A percentile compares a stretch with the other conserved stretches of the same genome.
Evolutionary conservation across 2,888 invertebrate genomes (phyloP).

Genomic region (Drosophila tanythrix): DNA sequence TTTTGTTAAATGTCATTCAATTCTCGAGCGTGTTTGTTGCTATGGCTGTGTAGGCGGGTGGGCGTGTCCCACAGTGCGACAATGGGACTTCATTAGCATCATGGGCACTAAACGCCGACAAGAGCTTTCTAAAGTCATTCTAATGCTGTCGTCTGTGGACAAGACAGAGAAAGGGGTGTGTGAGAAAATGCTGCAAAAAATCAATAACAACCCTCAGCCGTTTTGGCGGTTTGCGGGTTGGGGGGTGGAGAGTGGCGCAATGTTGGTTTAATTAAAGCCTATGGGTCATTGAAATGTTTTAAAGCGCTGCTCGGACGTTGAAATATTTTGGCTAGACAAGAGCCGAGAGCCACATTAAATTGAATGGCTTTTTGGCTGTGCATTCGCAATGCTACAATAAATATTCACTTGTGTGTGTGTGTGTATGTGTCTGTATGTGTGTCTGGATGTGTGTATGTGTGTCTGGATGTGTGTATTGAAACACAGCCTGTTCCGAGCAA

Average conservation of each 20-base stretch:
- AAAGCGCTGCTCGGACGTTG: slow-evolving; percentile 49
- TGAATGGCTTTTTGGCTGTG: slow-evolving; percentile 60
- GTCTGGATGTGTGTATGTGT: neutral
- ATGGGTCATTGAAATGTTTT: slow-evolving; percentile 37
- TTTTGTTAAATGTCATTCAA: slow-evolving; percentile 54
- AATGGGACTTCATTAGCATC: slow-evolving; percentile 73
- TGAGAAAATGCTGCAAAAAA: slow-evolving; percentile 46
- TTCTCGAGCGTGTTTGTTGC: slow-evolving; percentile 32
- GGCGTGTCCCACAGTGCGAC: slow-evolving; percentile 54
- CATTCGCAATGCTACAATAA: slow-evolving; percentile 13
- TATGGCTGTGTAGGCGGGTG: slow-evolving; percentile 24
- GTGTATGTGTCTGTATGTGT: no score
- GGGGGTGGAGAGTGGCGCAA: neutral
- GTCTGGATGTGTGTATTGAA: neutral
- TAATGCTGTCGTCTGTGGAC: slow-evolving; percentile 4
- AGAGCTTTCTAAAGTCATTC: slow-evolving; percentile 51
- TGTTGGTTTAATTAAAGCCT: slow-evolving; percentile 66
- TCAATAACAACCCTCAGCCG: slow-evolving; percentile 60
- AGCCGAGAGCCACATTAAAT: slow-evolving; percentile 62
- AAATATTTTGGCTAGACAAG: slow-evolving; percentile 67
- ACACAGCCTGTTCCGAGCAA: slow-evolving; percentile 11
- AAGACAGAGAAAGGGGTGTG: neutral
- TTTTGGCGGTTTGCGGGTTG: neutral
- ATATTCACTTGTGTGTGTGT: slow-evolving; percentile 5
- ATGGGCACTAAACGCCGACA: slow-evolving; percentile 55